A percentile compares a stretch with the other conserved stretches of the same genome.
These are phyloP conservation scores for Grus americana DNA, from an alignment of 2,113 vertebrate genomes.

Conservation along the genomic window DNA sequence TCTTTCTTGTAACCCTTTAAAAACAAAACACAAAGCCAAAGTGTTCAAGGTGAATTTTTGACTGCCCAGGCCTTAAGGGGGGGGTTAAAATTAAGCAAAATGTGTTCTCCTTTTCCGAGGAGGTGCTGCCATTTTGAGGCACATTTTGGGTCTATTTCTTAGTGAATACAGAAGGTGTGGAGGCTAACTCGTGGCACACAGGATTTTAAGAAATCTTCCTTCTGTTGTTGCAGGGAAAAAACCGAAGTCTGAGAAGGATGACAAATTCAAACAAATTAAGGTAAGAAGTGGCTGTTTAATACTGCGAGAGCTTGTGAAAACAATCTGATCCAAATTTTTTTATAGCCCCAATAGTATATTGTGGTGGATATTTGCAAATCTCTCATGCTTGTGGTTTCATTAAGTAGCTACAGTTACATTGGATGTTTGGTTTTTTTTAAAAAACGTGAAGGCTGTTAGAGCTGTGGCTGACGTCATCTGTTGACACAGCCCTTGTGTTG, in stretches of 20 bases:
- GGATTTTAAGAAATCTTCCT: conserved; percentile 21
- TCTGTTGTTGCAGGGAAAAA: conserved; percentile 79
- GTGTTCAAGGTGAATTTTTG: background rate
- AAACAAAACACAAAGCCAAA: background rate
- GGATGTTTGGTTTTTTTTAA: background rate
- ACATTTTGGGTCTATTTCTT: background rate
- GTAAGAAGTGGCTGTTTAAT: conserved; percentile 62
- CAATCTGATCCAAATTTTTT: conserved; percentile 4
- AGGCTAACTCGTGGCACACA: background rate
- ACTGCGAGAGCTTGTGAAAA: background rate
- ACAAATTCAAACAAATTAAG: conserved; percentile 81
- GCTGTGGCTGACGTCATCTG: background rate
- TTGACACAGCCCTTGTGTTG: conserved; percentile 21
- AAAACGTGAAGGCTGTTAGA: conserved; percentile 3
- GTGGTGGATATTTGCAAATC: background rate
- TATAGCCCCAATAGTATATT: background rate
- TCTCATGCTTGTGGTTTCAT: conserved; percentile 36
- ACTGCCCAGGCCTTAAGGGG: background rate
- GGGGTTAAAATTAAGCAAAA: background rate
- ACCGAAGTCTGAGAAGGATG: conserved; percentile 80
- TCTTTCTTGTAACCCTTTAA: background rate
- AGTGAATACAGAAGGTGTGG: background rate
- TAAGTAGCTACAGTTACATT: background rate
- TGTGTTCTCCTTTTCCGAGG: background rate
- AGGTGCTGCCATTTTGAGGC: background rate